These are phyloP conservation scores for Gerris lacustris DNA, from an alignment of 2,888 invertebrate genomes.

Conservation along the genomic window DNA sequence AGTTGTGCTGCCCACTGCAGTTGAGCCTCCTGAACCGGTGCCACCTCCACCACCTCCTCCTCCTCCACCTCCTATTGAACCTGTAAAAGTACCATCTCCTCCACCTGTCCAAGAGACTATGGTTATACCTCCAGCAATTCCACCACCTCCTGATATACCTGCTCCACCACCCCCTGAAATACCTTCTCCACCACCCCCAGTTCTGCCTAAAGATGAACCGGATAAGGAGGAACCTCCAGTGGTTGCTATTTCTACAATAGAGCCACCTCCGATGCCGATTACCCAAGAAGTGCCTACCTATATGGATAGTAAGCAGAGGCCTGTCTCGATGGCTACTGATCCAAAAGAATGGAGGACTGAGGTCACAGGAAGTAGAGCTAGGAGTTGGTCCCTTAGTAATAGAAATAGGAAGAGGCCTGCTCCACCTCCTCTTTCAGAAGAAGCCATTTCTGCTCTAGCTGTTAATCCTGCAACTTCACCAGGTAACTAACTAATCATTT, in stretches of 20 bases:
- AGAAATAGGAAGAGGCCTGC: conserved; percentile 31
- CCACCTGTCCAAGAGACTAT: conserved; percentile 18
- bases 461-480: conserved; percentile 16
- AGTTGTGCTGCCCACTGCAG: conserved; percentile 19
- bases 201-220: neutral
- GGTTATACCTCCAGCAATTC: neutral
- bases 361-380: conserved; percentile 19
- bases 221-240: conserved; percentile 15
- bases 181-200: neutral
- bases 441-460: conserved; percentile 28
- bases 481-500: neutral
- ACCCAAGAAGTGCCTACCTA: neutral
- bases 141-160: neutral
- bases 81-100: conserved; percentile 24
- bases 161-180: neutral
- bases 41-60: conserved; percentile 31
- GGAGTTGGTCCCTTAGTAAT: conserved; percentile 32
- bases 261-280: neutral
- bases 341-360: neutral
- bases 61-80: conserved; percentile 17
- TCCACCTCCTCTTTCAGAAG: conserved; percentile 31
- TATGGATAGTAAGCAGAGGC: neutral
- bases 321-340: conserved; percentile 9
- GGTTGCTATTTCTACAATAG: neutral
- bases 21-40: conserved; percentile 20